These are phyloP conservation scores for Gymnocephalus cernua DNA, from an alignment of 2,113 vertebrate genomes.

Conservation along the genomic window DNA sequence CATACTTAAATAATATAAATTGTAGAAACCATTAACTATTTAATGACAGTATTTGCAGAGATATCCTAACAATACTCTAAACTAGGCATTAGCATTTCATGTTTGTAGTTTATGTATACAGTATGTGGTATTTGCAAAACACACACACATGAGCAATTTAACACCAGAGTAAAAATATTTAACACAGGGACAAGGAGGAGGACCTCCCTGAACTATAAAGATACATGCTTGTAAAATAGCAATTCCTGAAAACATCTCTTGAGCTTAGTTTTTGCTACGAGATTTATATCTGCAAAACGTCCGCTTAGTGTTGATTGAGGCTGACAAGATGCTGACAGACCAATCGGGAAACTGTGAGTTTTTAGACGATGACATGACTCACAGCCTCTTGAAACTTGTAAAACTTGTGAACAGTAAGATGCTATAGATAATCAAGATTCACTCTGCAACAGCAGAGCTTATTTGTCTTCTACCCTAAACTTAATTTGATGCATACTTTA, in stretches of 20 bases:
- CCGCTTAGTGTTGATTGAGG: neutral
- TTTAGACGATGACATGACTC: neutral
- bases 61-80: neutral
- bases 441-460: neutral
- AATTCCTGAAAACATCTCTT: conserved; percentile 9
- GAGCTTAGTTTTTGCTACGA: neutral
- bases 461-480: neutral
- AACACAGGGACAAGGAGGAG: neutral
- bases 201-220: neutral
- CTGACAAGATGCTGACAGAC: conserved; percentile 15
- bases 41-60: neutral
- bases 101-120: neutral
- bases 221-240: neutral
- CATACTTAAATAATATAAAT: neutral
- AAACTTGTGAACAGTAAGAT: neutral
- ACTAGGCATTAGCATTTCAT: neutral
- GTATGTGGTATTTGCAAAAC: neutral
- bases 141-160: neutral
- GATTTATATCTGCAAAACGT: neutral
- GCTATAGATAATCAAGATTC: neutral
- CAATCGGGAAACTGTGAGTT: neutral
- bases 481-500: neutral
- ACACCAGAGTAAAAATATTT: neutral
- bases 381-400: neutral
- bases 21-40: neutral